Percentiles rank a stretch among this genome's conserved stretches.
These are phyloP conservation scores for Drosophila helvetica DNA, from an alignment of 2,888 invertebrate genomes.

Conservation along the genomic window DNA sequence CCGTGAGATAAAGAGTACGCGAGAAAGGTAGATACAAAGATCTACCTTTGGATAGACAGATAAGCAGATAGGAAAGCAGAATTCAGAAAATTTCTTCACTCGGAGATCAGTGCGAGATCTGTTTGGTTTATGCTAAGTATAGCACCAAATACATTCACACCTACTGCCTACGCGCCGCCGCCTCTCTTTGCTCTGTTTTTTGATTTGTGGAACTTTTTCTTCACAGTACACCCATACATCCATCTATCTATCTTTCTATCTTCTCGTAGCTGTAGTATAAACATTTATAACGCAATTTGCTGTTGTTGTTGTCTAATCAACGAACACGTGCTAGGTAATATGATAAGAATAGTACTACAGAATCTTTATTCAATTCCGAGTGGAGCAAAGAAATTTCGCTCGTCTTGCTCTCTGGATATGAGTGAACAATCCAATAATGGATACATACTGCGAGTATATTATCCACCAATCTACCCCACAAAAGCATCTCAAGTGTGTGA, in stretches of 20 bases:
- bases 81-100: background rate
- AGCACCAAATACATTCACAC: background rate
- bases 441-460: background rate
- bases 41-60: background rate
- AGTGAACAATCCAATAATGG: background rate
- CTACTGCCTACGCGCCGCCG: background rate
- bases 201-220: constrained; percentile 1
- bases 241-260: background rate
- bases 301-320: background rate
- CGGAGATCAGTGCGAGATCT: background rate
- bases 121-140: background rate
- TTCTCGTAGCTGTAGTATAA: background rate
- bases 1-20: background rate
- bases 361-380: background rate
- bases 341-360: background rate
- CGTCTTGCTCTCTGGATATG: background rate
- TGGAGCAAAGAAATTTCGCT: background rate
- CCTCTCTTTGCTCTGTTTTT: background rate
- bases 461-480: background rate
- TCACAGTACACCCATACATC: background rate
- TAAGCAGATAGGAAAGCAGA: background rate
- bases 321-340: background rate
- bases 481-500: background rate
- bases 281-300: background rate
- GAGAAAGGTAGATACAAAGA: background rate